Conservation (phyloP, 1,140 invertebrate genomes). For the Tetragonula clypearis region DNA sequence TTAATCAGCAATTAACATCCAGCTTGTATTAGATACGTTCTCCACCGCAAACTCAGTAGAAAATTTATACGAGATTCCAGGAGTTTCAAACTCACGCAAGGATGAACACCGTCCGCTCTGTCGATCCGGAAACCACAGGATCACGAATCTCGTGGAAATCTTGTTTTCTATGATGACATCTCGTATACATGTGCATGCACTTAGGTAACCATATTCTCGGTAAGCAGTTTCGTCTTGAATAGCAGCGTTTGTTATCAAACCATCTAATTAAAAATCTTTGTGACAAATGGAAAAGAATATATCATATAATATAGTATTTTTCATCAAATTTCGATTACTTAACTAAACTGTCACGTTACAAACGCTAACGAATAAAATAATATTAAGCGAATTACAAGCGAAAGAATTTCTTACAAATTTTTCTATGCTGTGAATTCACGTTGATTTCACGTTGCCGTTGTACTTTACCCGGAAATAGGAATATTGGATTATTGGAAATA, state of each 20-base stretch:
- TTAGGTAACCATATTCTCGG: background rate
- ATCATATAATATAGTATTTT: background rate
- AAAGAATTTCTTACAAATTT: no score
- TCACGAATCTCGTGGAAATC: slow-evolving; percentile 56
- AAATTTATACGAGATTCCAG: slow-evolving; percentile 64
- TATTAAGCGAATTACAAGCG: background rate
- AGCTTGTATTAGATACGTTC: slow-evolving; percentile 1
- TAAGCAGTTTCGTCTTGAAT: background rate
- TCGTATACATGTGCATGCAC: slow-evolving; percentile 9
- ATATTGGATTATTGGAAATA: background rate
- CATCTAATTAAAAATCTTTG: background rate
- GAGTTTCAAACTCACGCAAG: slow-evolving; percentile 51
- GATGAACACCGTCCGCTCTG: slow-evolving; percentile 46
- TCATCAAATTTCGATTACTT: background rate
- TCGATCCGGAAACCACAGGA: slow-evolving; percentile 53
- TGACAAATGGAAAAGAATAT: background rate
- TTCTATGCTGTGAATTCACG: background rate
- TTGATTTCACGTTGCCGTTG: background rate
- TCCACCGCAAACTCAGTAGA: slow-evolving; percentile 22
- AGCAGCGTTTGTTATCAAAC: background rate
- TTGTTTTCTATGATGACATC: slow-evolving; percentile 50
- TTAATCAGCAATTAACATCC: slow-evolving; percentile 41
- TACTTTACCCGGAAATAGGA: background rate
- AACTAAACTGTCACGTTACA: background rate
- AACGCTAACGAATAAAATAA: no score